Base-by-base conservation (phyloP, 2,888 invertebrate species). In the Colletes collaris region DNA sequence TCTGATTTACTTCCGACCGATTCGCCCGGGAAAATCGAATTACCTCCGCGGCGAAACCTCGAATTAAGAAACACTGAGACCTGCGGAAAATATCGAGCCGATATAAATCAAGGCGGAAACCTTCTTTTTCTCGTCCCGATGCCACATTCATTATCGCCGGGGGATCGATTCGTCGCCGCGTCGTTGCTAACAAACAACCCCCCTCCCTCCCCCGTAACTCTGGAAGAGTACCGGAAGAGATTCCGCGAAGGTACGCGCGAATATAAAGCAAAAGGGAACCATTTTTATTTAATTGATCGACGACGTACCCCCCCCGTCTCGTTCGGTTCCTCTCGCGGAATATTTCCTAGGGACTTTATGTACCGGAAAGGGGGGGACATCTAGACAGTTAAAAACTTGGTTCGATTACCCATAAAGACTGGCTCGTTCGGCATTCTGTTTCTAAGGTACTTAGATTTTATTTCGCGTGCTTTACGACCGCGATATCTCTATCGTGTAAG, bases 41-140 rank as follows among this genome's bases (percentile, higher is more conserved):
- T 91, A 92, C 88, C 86, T 71, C 83, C 83, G 82, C 68, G 79
- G 79, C 84, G 89, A 85, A 89, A 89, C 90, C 89, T 90, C 91
- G 90, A 92, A 92, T 92, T 92, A 92, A 91, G 91, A 92, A 92
- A 91, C 89, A 92, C 92, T 91, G 92, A 92, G 92, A 90, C 81
- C 85, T 89, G 91, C 92, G 91, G 88, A 92, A 92, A 92, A 90
- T 92, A 91, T 89, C 91, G 89, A 85, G 86, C 85, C 90, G 90
- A 90, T 91, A 91, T 91, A 91, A 92, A 92, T 92, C 92, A 91
- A 87, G 88, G 81, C 86, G 76, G 82, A 87, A 86, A 88, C 86
- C 88, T 88, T 89, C 86, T 87, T 86, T 86, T 83, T 88, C 85
- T 84, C 82, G 81, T 85, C 81, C 82, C 52, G 83, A 83, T 81